A percentile compares a stretch with the other conserved stretches of the same genome.
phyloP scores from a whole-genome alignment of 2,888 invertebrate genomes.

The Gerris lacustris region DNA sequence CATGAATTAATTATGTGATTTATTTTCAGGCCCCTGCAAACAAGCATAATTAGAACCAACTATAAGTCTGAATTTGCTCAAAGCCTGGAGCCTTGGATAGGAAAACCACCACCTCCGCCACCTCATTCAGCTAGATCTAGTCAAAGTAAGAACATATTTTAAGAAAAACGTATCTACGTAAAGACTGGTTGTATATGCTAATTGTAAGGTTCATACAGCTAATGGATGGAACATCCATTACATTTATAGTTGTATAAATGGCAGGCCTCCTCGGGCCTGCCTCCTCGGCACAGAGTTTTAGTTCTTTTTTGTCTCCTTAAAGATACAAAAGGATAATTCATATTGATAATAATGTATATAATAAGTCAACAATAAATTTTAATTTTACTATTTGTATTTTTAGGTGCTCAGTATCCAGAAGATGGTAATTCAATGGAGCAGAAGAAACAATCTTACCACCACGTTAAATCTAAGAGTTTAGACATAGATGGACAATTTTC shows the following conservation, averaged over 20 bases:
- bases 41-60: conserved; percentile 56
- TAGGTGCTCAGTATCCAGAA: neutral
- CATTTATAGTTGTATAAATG: no score
- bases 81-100: conserved; percentile 49
- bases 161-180: no score
- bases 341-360: no score
- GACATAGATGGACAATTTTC: conserved; percentile 49
- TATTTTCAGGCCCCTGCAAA: conserved; percentile 49
- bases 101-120: conserved; percentile 34
- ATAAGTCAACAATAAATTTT: neutral
- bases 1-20: neutral
- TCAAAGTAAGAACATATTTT: conserved; percentile 10
- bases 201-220: no score
- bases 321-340: no score
- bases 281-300: no score
- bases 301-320: no score
- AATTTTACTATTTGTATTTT: neutral
- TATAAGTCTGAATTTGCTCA: conserved; percentile 53
- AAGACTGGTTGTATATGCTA: no score
- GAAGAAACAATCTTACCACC: conserved; percentile 23
- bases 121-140: conserved; percentile 14
- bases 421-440: conserved; percentile 9
- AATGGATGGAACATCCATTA: no score
- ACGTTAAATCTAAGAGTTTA: conserved; percentile 36
- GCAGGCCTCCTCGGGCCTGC: no score